Evolutionary conservation across 1,140 invertebrate species (phyloP).

Genomic region (Hycleus cichorii): DNA sequence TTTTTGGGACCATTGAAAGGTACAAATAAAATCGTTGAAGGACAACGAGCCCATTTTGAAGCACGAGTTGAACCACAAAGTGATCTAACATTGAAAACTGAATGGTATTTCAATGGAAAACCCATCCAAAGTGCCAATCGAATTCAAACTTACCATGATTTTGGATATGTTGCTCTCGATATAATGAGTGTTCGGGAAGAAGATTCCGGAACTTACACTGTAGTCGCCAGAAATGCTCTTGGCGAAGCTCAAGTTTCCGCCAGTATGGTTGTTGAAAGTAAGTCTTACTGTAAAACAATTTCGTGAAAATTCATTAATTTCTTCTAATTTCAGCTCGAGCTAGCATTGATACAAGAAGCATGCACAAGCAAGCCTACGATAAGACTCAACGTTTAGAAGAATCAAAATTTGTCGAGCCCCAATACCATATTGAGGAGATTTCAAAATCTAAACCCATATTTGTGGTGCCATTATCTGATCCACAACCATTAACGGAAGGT

Average conservation of each 20-base stretch:
- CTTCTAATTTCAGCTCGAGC: constrained; percentile 59
- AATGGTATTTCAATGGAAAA: constrained; percentile 89
- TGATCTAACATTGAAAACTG: constrained; percentile 78
- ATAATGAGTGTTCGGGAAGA: constrained; percentile 80
- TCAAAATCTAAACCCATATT: constrained; percentile 90
- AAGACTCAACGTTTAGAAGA: constrained; percentile 84
- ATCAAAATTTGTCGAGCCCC: constrained; percentile 75
- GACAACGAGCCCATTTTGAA: constrained; percentile 94
- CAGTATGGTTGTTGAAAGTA: constrained; percentile 81
- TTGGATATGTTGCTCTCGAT: constrained; percentile 91
- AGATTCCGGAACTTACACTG: constrained; percentile 81
- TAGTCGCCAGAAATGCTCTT: constrained; percentile 78
- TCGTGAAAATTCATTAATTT: constrained; percentile 4
- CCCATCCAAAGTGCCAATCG: constrained; percentile 74
- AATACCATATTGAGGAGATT: constrained; percentile 86
- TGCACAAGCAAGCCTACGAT: constrained; percentile 75
- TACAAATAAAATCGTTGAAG: constrained; percentile 90
- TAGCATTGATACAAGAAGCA: constrained; percentile 79
- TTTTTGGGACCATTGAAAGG: constrained; percentile 83
- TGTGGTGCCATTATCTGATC: constrained; percentile 73
- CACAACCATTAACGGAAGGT: constrained; percentile 77
- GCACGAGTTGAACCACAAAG: constrained; percentile 88
- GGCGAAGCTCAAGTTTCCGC: constrained; percentile 77
- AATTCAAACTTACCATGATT: constrained; percentile 89
- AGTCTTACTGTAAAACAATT: constrained; percentile 39